Conservation (phyloP, 2,888 invertebrate species). For the Augiades crinisus region DNA sequence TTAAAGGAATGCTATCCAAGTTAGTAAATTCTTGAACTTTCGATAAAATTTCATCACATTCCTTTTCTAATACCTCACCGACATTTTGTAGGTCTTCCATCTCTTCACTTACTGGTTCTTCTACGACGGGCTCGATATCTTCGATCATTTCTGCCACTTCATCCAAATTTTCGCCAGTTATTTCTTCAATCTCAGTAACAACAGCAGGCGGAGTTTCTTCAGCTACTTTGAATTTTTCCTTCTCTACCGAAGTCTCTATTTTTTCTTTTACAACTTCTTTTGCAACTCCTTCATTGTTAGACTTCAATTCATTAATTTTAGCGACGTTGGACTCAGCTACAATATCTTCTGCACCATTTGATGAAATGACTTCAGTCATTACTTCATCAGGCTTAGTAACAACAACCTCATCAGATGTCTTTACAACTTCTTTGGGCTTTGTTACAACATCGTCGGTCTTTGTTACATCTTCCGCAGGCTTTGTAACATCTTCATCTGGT, state of each 20-base stretch:
- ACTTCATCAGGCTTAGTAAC: constrained; percentile 29
- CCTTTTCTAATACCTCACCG: constrained; percentile 69
- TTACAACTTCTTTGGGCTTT: background rate
- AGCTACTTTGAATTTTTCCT: constrained; percentile 35
- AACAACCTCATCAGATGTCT: background rate
- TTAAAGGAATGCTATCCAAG: constrained; percentile 62
- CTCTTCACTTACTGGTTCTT: constrained; percentile 59
- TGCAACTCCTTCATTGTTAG: background rate
- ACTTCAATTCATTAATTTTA: background rate
- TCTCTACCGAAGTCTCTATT: constrained; percentile 35
- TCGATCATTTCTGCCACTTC: constrained; percentile 56
- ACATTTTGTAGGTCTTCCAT: constrained; percentile 66
- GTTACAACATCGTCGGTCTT: background rate
- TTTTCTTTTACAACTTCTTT: constrained; percentile 41
- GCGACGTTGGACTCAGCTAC: background rate
- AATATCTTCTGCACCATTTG: background rate
- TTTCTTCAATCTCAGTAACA: constrained; percentile 60
- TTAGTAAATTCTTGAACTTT: constrained; percentile 74
- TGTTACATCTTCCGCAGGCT: constrained; percentile 4
- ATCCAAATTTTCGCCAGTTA: constrained; percentile 50
- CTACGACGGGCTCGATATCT: constrained; percentile 59
- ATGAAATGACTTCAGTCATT: background rate
- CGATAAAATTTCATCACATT: constrained; percentile 72
- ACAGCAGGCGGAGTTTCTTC: constrained; percentile 46
- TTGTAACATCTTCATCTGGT: background rate